Conservation (phyloP, 2,797 vertebrate species). For the Acropternis orthonyx region DNA sequence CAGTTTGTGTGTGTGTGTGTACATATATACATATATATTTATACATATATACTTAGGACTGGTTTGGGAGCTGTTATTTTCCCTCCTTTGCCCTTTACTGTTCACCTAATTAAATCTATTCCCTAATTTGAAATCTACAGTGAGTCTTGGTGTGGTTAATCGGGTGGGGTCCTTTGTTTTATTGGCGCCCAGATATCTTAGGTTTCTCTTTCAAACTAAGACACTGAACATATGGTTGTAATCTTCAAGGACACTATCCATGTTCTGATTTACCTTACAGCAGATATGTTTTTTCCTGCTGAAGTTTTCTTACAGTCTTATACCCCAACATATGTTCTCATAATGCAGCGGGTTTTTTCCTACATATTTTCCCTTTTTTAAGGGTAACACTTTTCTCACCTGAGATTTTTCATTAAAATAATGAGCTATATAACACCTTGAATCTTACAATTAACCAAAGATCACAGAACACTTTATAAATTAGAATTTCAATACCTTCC, state of each 20-base stretch:
- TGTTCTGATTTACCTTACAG: background rate
- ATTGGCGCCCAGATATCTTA: too few species aligned
- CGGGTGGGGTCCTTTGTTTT: too few species aligned
- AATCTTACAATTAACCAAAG: constrained; percentile 10
- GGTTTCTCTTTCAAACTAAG: too few species aligned
- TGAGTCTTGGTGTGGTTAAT: too few species aligned
- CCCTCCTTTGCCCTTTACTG: too few species aligned
- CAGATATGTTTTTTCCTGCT: background rate
- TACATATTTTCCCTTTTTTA: background rate
- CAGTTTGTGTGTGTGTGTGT: too few species aligned
- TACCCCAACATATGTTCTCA: background rate
- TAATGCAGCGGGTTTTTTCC: background rate
- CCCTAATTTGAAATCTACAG: too few species aligned
- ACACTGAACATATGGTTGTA: background rate
- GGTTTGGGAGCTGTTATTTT: too few species aligned
- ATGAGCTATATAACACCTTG: background rate
- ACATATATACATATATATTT: too few species aligned
- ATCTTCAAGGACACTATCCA: background rate
- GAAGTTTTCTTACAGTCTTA: background rate
- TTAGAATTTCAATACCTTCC: background rate
- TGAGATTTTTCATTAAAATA: constrained; percentile 32
- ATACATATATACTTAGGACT: too few species aligned
- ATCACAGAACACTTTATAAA: constrained; percentile 10
- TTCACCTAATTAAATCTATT: too few species aligned
- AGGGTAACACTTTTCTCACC: background rate